Evolutionary conservation across 1,140 invertebrate genomes (phyloP).

Genomic region (Rhizoglyphus robini): DNA sequence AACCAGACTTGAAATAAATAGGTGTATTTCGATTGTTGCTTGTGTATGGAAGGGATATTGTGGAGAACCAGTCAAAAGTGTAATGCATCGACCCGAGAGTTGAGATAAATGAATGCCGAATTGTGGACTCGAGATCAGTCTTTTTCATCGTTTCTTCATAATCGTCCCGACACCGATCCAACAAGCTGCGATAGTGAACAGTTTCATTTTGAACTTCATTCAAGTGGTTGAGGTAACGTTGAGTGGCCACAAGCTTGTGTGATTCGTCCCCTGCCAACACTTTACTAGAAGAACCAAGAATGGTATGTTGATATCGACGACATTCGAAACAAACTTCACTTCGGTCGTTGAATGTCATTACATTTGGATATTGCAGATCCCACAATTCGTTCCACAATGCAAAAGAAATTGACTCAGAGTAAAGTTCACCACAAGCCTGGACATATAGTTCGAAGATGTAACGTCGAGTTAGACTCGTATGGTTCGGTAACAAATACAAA

Average conservation of each 20-base stretch:
- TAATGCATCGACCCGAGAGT: constrained; percentile 3
- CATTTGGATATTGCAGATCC: constrained; percentile 4
- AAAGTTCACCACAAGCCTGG: not conserved
- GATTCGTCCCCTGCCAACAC: not conserved
- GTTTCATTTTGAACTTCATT: not conserved
- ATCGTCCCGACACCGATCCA: not conserved
- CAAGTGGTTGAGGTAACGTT: not conserved
- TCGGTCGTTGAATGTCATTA: not conserved
- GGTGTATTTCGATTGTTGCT: not conserved
- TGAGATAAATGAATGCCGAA: not conserved
- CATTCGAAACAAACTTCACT: constrained; percentile 8
- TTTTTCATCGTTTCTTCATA: not conserved
- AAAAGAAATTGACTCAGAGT: not conserved
- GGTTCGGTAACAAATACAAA: constrained; percentile 12
- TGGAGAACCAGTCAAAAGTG: constrained; percentile 12
- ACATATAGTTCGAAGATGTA: constrained; percentile 16
- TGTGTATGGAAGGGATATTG: constrained; percentile 3
- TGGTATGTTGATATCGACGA: constrained; percentile 3
- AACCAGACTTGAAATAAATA: constrained; percentile 4
- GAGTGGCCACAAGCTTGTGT: not conserved
- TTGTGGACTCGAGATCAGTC: not conserved
- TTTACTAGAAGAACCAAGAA: not conserved
- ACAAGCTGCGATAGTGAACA: not conserved
- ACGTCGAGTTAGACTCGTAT: not conserved
- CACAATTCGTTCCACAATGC: constrained; percentile 17